Evolutionary conservation across 2,888 invertebrate species (phyloP), one percentile per base, ranked within the genome.

Genomic region (Phyllotreta cruciferae): DNA sequence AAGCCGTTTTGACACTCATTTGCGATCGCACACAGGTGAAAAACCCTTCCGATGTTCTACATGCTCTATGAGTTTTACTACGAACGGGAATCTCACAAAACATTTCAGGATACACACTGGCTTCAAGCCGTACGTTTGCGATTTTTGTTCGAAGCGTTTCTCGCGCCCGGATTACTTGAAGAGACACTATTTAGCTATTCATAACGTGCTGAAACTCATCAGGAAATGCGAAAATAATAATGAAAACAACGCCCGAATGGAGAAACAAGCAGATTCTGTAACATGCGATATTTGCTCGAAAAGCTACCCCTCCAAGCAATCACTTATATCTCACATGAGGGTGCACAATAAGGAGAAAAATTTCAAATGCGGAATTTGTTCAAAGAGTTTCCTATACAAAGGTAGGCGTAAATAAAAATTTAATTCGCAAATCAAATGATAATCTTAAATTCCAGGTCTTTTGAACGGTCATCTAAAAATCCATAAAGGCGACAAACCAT

Each of bases 41-140:
- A 60, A 56, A 52, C 65, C 62, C 0, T 77, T 69, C 66, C 55
- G 66, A 13, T 78, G 78, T 64, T 45, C 66, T 1, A 57, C 66
- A 9, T 78, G 78, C 62, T 62, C 69, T 0, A 74, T 74, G 70
- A 66, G 73, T 0, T 79, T 78, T 63, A 64, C 75, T 8, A 76
- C 75, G 4, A 68, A 69, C n/a, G 72, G 75, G 1, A 72, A 74
- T 68, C 62, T 78, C 24, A 72, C 72, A 4, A 78, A 76, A 61
- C 79, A 79, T 53, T 64, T 66, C 5, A 62, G 78, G 36, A 76
- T 76, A 11, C 80, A 80, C 52, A 78, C 78, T 0, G 60, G 60
- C 8, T 52, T 42, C 13, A 60, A 52, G 44, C 52, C 60, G 0
- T 44, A 52, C 24, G 10, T 38, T 10, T 60, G 60, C 11, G 37